A percentile compares a stretch with the other conserved stretches of the same genome.
Conservation (phyloP, 92 coral and sea anemone genomes). For the Siderastrea radians region DNA sequence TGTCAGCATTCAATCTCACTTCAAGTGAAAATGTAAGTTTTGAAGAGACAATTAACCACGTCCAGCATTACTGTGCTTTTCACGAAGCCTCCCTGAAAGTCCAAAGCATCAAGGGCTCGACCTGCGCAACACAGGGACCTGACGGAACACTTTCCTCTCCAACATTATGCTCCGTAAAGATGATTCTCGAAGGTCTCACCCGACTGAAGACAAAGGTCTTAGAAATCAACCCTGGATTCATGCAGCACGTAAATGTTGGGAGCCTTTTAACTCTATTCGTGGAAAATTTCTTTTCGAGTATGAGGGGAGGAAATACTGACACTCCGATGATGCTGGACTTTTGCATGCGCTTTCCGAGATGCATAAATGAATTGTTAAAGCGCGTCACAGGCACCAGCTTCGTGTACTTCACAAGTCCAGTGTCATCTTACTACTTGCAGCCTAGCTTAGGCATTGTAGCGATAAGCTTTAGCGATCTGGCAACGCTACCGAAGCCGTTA, state of each 20-base stretch:
- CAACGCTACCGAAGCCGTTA: slow-evolving; percentile 59
- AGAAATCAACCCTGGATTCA: slow-evolving; percentile 42
- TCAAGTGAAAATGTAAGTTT: slow-evolving; percentile 32
- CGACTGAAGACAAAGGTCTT: slow-evolving; percentile 30
- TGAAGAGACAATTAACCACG: slow-evolving; percentile 59
- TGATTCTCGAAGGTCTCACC: slow-evolving; percentile 66
- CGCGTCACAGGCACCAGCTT: slow-evolving; percentile 32
- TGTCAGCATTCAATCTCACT: slow-evolving; percentile 63
- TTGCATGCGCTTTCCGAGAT: slow-evolving; percentile 63
- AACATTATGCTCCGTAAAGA: slow-evolving; percentile 45
- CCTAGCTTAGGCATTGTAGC: slow-evolving; percentile 47
- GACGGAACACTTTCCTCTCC: slow-evolving; percentile 64
- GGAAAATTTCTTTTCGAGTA: slow-evolving; percentile 65
- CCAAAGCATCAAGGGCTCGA: slow-evolving; percentile 61
- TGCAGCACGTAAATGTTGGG: slow-evolving; percentile 48
- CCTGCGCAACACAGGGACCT: slow-evolving; percentile 63
- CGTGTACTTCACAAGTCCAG: slow-evolving; percentile 67
- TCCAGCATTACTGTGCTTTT: slow-evolving; percentile 62
- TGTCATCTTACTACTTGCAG: slow-evolving; percentile 62
- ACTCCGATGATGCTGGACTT: slow-evolving; percentile 54
- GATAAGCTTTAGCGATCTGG: slow-evolving; percentile 43
- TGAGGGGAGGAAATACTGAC: slow-evolving; percentile 62
- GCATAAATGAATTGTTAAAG: slow-evolving; percentile 56
- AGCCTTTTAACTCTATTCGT: slow-evolving; percentile 57
- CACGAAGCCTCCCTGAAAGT: slow-evolving; percentile 65